Evolutionary conservation across 2,888 invertebrate species (phyloP), one percentile per base, ranked within the genome.

Genomic region (Linnaemya tessellans): DNA sequence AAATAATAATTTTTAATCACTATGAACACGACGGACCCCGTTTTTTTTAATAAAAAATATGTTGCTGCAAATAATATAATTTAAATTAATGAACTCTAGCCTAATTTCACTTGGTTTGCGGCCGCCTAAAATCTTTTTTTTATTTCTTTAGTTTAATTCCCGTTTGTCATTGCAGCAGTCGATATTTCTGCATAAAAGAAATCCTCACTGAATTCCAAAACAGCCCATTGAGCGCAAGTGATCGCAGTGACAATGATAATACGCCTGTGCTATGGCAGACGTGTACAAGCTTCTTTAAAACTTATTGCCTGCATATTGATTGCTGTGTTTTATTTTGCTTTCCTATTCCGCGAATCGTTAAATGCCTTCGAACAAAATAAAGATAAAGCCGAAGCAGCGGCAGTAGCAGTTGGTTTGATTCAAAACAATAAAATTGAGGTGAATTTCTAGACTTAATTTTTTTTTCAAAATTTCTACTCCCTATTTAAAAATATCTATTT

Each of bases 291-390:
- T 87, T 92, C 91, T 88, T 89, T 92, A 41, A 92, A 92, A 87
- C 89, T 90, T 84, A 89, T 90, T 80, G 89, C 89, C 82, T 88
- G 91, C 79, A 87, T 91, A 58, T 80, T 91, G 51, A 87, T 91
- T 70, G 90, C 91, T 64, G 87, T 91, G 62, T 92, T 92, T 78
- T 92, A 92, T 84, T 91, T 92, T 87, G 89, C 89, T 64, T 92
- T 92, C 79, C 88, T 92, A 15, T 92, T 92, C 84, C 91, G 92
- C 3, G 92, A 92, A 81, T 92, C 92, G 15, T 87, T 92, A 60
- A 91, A 92, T 87, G 92, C 92, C n/a, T 91, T 91, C 70, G 91
- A 92, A 87, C 89, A 91, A 84, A 90, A 89, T 67, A 90, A 91
- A 43, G 91, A 91, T 51, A 84, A 84, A 77, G 80, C 10, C 5